phyloP scores from a whole-genome alignment of 2,113 vertebrate genomes.

The Aptenodytes forsteri region DNA sequence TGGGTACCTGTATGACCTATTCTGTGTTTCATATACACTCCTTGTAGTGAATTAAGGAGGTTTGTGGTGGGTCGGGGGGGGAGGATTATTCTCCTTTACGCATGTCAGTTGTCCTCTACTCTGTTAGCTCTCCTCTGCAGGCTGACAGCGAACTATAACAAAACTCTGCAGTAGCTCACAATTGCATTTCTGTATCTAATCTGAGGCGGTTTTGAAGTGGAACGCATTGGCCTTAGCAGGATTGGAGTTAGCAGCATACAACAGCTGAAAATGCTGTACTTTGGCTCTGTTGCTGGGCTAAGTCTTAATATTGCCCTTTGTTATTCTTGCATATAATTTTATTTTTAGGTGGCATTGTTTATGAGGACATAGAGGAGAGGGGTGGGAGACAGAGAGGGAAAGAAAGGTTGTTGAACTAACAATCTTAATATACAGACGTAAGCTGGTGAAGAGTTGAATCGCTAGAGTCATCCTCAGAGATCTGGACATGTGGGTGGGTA shows the following conservation, averaged over 20 bases:
- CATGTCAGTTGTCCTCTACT: background rate
- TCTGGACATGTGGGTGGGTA: background rate
- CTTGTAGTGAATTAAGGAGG: background rate
- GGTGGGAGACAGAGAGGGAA: background rate
- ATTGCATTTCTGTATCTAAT: background rate
- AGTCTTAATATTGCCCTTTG: background rate
- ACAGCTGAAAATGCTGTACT: background rate
- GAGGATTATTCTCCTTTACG: background rate
- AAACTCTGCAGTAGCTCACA: background rate
- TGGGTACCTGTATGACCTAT: background rate
- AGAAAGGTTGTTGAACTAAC: background rate
- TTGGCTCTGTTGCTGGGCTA: background rate
- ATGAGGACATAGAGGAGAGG: background rate
- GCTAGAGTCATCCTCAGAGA: background rate
- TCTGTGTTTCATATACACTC: background rate
- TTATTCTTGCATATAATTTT: background rate
- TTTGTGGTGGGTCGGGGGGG: too few relatives aligned
- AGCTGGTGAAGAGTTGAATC: background rate
- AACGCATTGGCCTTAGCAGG: background rate
- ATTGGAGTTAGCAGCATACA: background rate
- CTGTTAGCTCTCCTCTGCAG: background rate
- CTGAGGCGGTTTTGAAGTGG: background rate
- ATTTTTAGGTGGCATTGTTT: background rate
- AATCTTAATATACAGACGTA: background rate
- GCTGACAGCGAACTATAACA: background rate